phyloP scores from a whole-genome alignment of 1,140 invertebrate species.

The Ptiloglossa arizonensis region DNA sequence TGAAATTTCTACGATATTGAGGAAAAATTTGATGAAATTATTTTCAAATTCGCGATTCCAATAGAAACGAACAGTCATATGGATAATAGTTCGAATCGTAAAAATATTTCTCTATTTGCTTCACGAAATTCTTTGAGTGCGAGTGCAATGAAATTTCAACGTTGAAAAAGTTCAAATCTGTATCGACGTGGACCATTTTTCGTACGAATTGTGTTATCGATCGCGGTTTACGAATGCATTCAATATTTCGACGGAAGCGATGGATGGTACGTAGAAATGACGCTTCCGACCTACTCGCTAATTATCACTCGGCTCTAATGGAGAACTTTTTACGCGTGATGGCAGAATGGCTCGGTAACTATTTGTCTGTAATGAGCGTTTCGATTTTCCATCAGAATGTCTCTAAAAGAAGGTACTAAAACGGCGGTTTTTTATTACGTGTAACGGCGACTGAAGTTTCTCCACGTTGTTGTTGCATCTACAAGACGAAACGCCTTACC shows the following conservation, averaged over 20 bases:
- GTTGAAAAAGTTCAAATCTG: background rate
- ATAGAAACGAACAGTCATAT: too few species aligned
- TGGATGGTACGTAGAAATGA: background rate
- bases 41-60: too few species aligned
- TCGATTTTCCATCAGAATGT: constrained; percentile 70
- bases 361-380: constrained; percentile 71
- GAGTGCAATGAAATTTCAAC: background rate
- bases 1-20: too few species aligned
- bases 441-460: background rate
- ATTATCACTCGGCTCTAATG: constrained; percentile 30
- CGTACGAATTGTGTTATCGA: constrained; percentile 41
- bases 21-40: too few species aligned
- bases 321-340: constrained; percentile 35
- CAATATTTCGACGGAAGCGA: constrained; percentile 17
- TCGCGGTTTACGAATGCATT: constrained; percentile 33
- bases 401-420: constrained; percentile 45
- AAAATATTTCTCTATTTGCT: background rate
- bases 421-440: background rate
- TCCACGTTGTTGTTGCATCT: constrained; percentile 25
- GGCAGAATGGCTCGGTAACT: constrained; percentile 53
- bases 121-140: background rate
- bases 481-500: background rate
- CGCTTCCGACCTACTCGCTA: constrained; percentile 18
- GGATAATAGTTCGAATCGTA: background rate
- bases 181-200: constrained; percentile 1